Base-by-base conservation (phyloP, 1,140 invertebrate species). In the Argopecten irradians region DNA sequence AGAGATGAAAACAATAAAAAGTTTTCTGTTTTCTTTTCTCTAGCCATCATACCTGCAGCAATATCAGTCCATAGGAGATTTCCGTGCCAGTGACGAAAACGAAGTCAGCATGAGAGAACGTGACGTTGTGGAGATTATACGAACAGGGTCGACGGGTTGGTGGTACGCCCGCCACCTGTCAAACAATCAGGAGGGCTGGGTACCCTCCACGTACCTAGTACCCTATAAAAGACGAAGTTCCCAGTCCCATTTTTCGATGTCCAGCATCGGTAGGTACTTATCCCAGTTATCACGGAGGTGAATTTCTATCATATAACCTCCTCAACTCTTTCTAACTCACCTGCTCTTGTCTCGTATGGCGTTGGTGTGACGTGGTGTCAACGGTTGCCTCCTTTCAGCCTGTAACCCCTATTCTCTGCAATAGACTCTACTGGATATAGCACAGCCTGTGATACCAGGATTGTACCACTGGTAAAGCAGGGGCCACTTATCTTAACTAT, bases 111-210 rank as follows among this genome's bases (percentile, higher is more conserved):
- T 99, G 95, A 96, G 97, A 46, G 98, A 99, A 96, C 98, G 98
- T 7, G 98, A 99, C 95, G 96, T 92, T 7, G 93, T 96, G 19
- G 98, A 98, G 94, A 96, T 99, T 83, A 96, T 98, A 34, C 98
- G 98, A 96, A 97, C 98, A 82, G 98, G 98, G 89, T 98, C 97
- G 95, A 98, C 98, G 89, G 98, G 98, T 83, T 99, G 98, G 98
- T 99, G 98, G 98, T 98, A 98, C 96, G 98, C 99, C 90, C 97
- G 97, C 92, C 96, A 98, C 22, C 96, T 97, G 92, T 97, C 97
- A 9, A 93, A 93, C 11, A 97, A 96, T 89, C 96, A 96, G 90
- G 98, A 98, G 96, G 98, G 98, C 34, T 99, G 98, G 98, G 98
- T 98, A 55, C 98, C 98, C 36, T 98, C 98, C 7, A 98, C 98